Evolutionary conservation across 2,797 vertebrate species (phyloP), one percentile per base, ranked within the genome.

Genomic region (Psittacula derbiana): DNA sequence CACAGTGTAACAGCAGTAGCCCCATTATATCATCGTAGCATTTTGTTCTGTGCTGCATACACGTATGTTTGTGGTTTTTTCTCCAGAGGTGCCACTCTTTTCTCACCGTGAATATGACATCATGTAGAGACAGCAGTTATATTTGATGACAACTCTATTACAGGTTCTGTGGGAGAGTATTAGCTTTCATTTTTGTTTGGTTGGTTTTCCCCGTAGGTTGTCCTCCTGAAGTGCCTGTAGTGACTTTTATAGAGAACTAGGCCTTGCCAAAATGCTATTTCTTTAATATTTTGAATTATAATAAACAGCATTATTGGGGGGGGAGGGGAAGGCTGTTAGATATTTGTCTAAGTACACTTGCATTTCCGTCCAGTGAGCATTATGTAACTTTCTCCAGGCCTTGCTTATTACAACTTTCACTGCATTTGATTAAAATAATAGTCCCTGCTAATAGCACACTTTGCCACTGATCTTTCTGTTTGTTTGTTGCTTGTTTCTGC

Each of bases 1-100:
- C 30, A 27, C 2, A 1, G 19, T 33, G 47, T 62, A 52, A 13
- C 21, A 62, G 41, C 41, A 31, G 53, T 36, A 84, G 31, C 28
- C 47, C 12, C 20, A 20, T 57, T 43, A 18, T 33, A 30, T 10
- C 10, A 12, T 60, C 7, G 1, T 16, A 83, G 23, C 1, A 0
- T 52, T 82, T 28, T 64, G 10, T 64, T 85, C 28, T 80, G 5
- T 41, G 14, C 31, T 31, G 8, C 16, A 10, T 70, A 24, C 8
- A 0, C 21, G 16, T 25, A 4, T 40, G 27, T 36, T n/a, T 1
- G 2, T 13, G 50, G 1, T 14, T 55, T 49, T 52, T 75, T 8
- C 30, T 88, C 16, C 40, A 52, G 38, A 61, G 23, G 14, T 71
- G 14, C 12, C 3, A 7, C 12, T 49, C 9, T 31, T 67, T 74